A percentile compares a stretch with the other conserved stretches of the same genome.
These are phyloP conservation scores for Alviniconcha marisindica DNA, from an alignment of 1,140 invertebrate species.

Conservation along the genomic window DNA sequence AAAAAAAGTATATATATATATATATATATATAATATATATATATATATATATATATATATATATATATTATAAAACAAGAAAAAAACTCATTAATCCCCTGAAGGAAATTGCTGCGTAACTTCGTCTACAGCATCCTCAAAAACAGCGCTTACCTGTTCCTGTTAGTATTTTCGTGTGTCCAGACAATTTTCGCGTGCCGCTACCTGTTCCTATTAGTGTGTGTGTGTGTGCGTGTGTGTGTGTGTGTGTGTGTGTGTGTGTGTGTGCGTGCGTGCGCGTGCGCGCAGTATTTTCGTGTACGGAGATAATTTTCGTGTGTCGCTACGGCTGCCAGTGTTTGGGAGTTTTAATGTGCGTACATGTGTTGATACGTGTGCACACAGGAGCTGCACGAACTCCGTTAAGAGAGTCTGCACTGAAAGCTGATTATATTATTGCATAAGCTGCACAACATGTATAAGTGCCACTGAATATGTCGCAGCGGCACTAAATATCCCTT, in stretches of 20 bases:
- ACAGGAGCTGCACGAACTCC: neutral
- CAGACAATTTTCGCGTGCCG: neutral
- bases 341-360: neutral
- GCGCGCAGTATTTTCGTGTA: neutral
- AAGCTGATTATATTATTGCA: too few relatives aligned
- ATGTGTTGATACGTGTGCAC: neutral
- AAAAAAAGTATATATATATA: too few relatives aligned
- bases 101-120: too few relatives aligned
- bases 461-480: too few relatives aligned
- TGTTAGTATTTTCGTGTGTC: conserved; percentile 10
- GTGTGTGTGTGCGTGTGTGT: conserved; percentile 15
- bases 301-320: neutral
- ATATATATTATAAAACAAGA: too few relatives aligned
- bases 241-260: conserved; percentile 2
- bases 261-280: neutral
- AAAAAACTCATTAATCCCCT: too few relatives aligned
- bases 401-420: neutral
- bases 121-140: too few relatives aligned
- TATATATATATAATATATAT: too few relatives aligned
- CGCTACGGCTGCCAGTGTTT: neutral
- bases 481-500: too few relatives aligned
- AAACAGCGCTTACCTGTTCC: neutral
- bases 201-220: neutral
- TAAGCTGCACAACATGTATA: too few relatives aligned
- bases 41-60: too few relatives aligned